Evolutionary conservation across 2,113 vertebrate species (phyloP).

Genomic region (Cephalopholis sonnerati): DNA sequence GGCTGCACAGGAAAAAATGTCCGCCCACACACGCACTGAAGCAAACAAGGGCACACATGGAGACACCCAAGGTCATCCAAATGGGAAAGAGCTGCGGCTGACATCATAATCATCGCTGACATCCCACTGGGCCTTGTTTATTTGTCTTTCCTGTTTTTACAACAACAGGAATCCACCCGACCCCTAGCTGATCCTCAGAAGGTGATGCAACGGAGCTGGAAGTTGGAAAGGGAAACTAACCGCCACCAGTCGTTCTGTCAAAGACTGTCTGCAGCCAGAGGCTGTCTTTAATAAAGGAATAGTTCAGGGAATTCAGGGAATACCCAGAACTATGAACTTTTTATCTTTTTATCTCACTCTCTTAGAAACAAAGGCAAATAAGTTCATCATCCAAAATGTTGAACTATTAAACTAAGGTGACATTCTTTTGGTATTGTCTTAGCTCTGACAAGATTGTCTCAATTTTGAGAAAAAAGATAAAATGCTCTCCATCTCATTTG

Average conservation of each 20-base stretch:
- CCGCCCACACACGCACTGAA: background rate
- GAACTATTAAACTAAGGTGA: slow-evolving; percentile 3
- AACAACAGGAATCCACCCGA: slow-evolving; percentile 25
- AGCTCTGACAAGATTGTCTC: background rate
- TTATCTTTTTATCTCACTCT: background rate
- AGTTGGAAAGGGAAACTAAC: background rate
- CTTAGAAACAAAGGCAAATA: background rate
- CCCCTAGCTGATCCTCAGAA: slow-evolving; percentile 27
- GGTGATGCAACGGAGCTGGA: slow-evolving; percentile 26
- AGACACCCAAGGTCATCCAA: slow-evolving; percentile 33
- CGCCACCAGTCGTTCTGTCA: background rate
- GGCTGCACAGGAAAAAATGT: background rate
- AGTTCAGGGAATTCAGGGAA: slow-evolving; percentile 2
- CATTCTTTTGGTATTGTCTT: background rate
- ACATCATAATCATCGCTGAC: slow-evolving; percentile 46
- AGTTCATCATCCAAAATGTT: background rate
- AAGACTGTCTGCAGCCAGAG: background rate
- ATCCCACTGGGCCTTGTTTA: slow-evolving; percentile 42
- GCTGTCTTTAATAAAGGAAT: background rate
- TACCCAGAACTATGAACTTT: background rate
- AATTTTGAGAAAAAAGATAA: background rate
- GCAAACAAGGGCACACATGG: slow-evolving; percentile 4
- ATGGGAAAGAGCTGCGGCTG: slow-evolving; percentile 50
- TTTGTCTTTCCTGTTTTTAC: slow-evolving; percentile 43
- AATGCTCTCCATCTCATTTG: slow-evolving; percentile 1